Base-by-base conservation (phyloP, 92 coral and sea anemone genomes). In the Umimayanthus chanpuru region DNA sequence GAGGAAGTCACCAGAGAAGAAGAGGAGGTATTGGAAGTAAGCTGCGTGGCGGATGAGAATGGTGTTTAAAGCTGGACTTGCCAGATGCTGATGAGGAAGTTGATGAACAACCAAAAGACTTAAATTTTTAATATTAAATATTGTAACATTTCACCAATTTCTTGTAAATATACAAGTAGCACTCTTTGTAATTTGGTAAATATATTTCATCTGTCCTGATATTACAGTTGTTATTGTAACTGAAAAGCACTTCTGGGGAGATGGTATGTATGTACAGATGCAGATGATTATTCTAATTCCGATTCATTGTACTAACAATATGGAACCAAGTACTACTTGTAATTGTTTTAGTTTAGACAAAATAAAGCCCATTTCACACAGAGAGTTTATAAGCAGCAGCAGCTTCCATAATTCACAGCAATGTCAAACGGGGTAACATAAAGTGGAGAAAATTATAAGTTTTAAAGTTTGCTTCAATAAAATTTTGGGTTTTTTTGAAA, bases 351-450 rank as follows among this genome's bases (percentile, higher is more conserved):
- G 39, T 75, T 75, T 39, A 75, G 25, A 75, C 44, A 38, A 75
- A 75, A 75, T 75, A 75, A 75, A n/a, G 79, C 79, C 55, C 79
- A n/a, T 75, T 75, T 75, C 44, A 30, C 79, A 39, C 79, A 75
- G 79, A 75, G 79, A 39, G n/a, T 29, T 32, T 2, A 32, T 32
- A 32, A 32, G 39, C 39, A 75, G 79, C 79, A 5, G 79, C 79
- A 75, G 79, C 36, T 32, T 32, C 36, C 36, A 32, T 75, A 5
- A 38, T 38, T 75, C 53, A 75, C 39, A 0, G 79, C 53, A 39
- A 39, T 75, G 53, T 39, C 79, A 9, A 75, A 75, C 23, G 79
- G 53, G 53, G 10, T 74, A 8, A 74, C 9, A 20, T 74, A 74
- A 74, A 74, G 10, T 75, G 79, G 79, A 1, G 53, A 75, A 4